Evolutionary conservation across 1,140 invertebrate species (phyloP), one percentile per base, ranked within the genome.

Genomic region (Drosophila azteca): DNA sequence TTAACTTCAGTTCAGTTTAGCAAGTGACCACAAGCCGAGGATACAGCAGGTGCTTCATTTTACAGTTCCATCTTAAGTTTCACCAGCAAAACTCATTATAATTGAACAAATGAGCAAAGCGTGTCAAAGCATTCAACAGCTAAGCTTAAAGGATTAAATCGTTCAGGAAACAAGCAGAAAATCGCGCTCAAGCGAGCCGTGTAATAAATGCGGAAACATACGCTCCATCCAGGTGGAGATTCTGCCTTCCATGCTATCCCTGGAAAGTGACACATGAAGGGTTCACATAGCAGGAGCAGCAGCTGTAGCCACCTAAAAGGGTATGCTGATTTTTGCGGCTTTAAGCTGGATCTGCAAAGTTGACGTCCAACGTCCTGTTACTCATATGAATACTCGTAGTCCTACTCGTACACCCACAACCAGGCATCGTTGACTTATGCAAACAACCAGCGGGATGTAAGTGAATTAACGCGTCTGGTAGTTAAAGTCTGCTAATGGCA

Each of bases 321-420:
- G 64, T 81, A 39, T 70, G 82, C 65, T 71, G 81, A 85, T 84
- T 87, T 85, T 77, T 87, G 81, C 50, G 81, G 81, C 78, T 85
- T 85, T 74, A 87, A 81, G 65, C 46, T 53, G 45, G 67, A 63
- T 71, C 50, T n/a, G n/a, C n/a, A n/a, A n/a, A 55, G 72, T 75
- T 75, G 54, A 20, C 48, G 39, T 44, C 57, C 55, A 67, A 67
- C 54, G 63, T 54, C 44, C 52, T 50, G n/a, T 13, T 24, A 35
- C 22, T 15, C 50, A 45, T 45, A 48, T 35, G 57, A 51, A 57
- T 57, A 69, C 46, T 46, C 13, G 15, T 20, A 68, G n/a, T 29
- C 43, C 29, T 26, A 13, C 9, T 31, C 5, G 11, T 2, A 35
- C 20, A 15, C 48, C 8, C 29, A 46, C 17, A 6, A n/a, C 7